A percentile compares a stretch with the other conserved stretches of the same genome.
Conservation (phyloP, 2,888 invertebrate genomes). For the Ophion ellenae region DNA sequence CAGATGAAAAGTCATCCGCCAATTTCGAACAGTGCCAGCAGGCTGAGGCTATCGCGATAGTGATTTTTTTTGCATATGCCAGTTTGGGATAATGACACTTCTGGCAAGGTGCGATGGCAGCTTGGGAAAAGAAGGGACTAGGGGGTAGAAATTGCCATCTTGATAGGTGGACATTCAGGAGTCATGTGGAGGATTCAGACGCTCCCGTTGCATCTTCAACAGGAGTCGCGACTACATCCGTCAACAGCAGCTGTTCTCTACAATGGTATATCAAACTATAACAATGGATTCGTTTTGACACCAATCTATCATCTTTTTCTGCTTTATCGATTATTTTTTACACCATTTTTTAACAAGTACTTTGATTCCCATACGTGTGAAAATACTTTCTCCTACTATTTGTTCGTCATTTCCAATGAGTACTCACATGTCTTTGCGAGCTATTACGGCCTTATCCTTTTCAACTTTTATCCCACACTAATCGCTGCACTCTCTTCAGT, state of each 20-base stretch:
- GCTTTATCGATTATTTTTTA: no score
- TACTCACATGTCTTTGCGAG: no score
- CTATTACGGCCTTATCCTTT: no score
- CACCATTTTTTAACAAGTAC: no score
- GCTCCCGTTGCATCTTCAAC: constrained; percentile 84
- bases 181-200: constrained; percentile 83
- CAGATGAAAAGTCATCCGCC: neutral
- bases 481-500: no score
- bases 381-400: no score
- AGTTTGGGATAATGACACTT: constrained; percentile 8
- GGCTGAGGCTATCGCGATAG: neutral
- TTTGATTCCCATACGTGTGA: no score
- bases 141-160: constrained; percentile 2
- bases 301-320: no score
- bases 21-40: neutral
- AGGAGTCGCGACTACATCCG: constrained; percentile 83
- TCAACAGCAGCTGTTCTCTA: constrained; percentile 85
- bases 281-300: neutral
- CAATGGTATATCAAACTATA: constrained; percentile 83
- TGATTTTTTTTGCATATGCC: neutral
- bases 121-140: constrained; percentile 42
- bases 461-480: no score
- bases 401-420: no score
- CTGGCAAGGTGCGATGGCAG: constrained; percentile 41
- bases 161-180: no score